Evolutionary conservation across 2,797 vertebrate genomes (phyloP).

Genomic region (Acanthornis magna): DNA sequence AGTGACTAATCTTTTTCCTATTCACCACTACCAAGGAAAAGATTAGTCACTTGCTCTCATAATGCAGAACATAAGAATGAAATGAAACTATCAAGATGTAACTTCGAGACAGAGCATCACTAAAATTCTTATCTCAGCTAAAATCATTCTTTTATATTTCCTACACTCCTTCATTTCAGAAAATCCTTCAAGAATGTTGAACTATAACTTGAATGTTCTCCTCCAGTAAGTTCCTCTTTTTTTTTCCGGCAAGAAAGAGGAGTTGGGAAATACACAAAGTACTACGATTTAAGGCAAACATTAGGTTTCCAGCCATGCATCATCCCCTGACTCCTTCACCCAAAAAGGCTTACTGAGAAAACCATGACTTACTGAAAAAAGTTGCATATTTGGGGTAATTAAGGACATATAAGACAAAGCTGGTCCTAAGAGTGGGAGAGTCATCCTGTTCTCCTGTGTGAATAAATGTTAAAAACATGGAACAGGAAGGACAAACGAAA

Average conservation of each 20-base stretch:
- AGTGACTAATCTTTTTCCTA: neutral
- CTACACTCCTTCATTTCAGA: neutral
- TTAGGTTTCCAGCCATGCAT: neutral
- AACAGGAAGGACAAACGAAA: neutral
- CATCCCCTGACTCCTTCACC: neutral
- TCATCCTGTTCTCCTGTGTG: neutral
- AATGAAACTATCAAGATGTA: neutral
- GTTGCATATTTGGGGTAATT: neutral
- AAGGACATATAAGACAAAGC: neutral
- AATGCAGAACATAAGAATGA: neutral
- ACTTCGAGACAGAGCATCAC: neutral
- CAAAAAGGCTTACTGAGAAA: neutral
- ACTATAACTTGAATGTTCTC: neutral
- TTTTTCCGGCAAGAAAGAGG: neutral
- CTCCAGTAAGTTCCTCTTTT: neutral
- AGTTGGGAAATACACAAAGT: neutral
- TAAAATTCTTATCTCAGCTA: neutral
- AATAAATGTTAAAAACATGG: neutral
- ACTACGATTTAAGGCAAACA: neutral
- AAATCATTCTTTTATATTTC: neutral
- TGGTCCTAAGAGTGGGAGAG: neutral
- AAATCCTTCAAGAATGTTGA: neutral
- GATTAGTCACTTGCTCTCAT: neutral
- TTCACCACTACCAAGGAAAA: neutral
- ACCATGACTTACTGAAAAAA: neutral